Percentiles rank a stretch among this genome's conserved stretches.
Evolutionary conservation across 1,140 invertebrate genomes (phyloP).

Genomic region (Magallana gigas): DNA sequence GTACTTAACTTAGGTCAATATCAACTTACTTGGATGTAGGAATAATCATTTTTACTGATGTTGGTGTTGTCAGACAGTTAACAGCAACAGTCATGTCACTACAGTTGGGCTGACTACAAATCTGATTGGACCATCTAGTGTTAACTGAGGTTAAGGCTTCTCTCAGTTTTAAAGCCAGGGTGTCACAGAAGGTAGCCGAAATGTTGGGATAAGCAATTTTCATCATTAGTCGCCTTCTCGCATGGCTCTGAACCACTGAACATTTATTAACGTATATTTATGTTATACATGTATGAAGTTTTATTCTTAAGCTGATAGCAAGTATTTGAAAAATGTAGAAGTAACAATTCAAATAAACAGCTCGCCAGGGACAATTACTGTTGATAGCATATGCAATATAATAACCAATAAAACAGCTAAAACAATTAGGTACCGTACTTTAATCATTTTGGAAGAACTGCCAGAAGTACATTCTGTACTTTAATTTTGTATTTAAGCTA

Average conservation of each 20-base stretch:
- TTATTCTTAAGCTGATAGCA: no score
- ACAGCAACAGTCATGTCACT: constrained; percentile 52
- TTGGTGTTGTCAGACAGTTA: constrained; percentile 46
- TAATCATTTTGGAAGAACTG: no score
- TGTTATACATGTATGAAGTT: no score
- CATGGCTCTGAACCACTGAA: constrained; percentile 39
- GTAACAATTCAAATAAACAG: no score
- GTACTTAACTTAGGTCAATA: neutral
- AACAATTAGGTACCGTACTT: no score
- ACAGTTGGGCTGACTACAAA: constrained; percentile 56
- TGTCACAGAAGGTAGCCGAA: constrained; percentile 46
- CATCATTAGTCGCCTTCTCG: constrained; percentile 38
- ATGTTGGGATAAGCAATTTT: constrained; percentile 51
- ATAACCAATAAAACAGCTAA: no score
- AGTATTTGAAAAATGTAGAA: no score
- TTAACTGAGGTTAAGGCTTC: constrained; percentile 30
- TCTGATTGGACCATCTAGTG: neutral
- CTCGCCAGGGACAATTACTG: no score
- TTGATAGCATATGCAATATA: no score
- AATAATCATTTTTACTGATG: constrained; percentile 24
- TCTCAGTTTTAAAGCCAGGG: constrained; percentile 8
- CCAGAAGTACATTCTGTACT: no score
- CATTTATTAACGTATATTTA: neutral
- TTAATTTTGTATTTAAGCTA: no score
- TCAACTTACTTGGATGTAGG: constrained; percentile 49